Evolutionary conservation across 35 echinoderm and acorn worm genomes (phyloP).

Genomic region (Patiria miniata): DNA sequence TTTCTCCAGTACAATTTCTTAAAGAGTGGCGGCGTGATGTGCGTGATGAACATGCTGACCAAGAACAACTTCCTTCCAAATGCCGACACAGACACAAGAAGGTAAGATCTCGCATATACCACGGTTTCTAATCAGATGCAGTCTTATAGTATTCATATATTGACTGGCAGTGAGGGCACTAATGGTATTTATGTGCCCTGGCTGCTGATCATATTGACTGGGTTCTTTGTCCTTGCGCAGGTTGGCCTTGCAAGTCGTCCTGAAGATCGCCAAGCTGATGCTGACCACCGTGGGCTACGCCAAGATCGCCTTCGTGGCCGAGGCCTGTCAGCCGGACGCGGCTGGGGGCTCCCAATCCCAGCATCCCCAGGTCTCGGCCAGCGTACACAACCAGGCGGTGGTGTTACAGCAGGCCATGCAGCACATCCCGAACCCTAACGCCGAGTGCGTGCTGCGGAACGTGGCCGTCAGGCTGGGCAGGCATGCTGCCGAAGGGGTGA

Average conservation of each 20-base stretch:
- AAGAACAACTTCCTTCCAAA: slow-evolving; percentile 99
- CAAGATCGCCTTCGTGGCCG: slow-evolving; percentile 88
- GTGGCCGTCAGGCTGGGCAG: slow-evolving; percentile 89
- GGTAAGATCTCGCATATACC: slow-evolving; percentile 40
- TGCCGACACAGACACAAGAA: slow-evolving; percentile 93
- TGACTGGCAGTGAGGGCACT: too few relatives aligned
- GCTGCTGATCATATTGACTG: too few relatives aligned
- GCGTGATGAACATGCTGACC: slow-evolving; percentile 96
- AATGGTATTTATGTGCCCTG: too few relatives aligned
- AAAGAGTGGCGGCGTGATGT: slow-evolving; percentile 88
- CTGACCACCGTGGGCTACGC: slow-evolving; percentile 95
- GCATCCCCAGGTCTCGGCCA: slow-evolving; percentile 52
- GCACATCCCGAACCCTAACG: slow-evolving; percentile 90
- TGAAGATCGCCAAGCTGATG: slow-evolving; percentile 98
- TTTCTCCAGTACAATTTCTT: slow-evolving; percentile 94
- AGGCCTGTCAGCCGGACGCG: slow-evolving; percentile 87
- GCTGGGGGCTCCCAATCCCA: slow-evolving; percentile 52
- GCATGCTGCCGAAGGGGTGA: slow-evolving; percentile 89
- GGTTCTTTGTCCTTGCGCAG: slow-evolving; percentile 32
- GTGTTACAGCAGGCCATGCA: slow-evolving; percentile 96
- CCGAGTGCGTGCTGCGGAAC: slow-evolving; percentile 95
- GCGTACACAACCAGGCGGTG: slow-evolving; percentile 90
- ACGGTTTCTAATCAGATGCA: too few relatives aligned
- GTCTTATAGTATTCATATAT: too few relatives aligned
- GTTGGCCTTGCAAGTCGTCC: slow-evolving; percentile 74